Base-by-base conservation (phyloP, 2,888 invertebrate genomes). In the Papilio elwesi region DNA sequence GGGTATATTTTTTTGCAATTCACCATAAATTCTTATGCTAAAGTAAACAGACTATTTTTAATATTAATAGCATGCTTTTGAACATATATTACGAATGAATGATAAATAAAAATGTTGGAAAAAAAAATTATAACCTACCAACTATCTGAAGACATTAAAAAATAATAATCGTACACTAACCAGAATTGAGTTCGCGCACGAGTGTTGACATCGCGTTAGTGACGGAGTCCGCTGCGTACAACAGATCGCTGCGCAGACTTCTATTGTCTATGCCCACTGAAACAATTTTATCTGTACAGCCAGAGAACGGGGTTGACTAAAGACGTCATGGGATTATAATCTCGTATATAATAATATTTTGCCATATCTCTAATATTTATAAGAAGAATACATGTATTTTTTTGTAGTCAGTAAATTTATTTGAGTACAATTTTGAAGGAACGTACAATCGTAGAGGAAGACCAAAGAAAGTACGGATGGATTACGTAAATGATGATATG, bases 191-290 rank as follows among this genome's bases (percentile, higher is more conserved):
- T 94, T 99, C 99, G 89, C 98, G 95, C 80, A 99, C 99, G 80
- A 99, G 95, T 43, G 98, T 98, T 51, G 98, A 98, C 98, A 99
- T 99, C 76, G 99, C 99, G 91, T 98, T 98, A 75, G 99, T 99
- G 80, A 99, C 99, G 47, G 98, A 98, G 92, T 99, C 99, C 62
- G 99, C 99, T 64, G 99, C 99, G 84, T 97, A 97, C 79, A 99
- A 95, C 71, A 99, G 95, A 90, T 98, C 98, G 85, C 97, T 97
- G 82, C 97, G 94, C 68, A 97, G 95, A 79, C 95, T 96, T 81
- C 97, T 94, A 86, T 90, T 91, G 84, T 93, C 94, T 82, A 93
- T 91, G 76, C 92, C 92, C 92, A 93, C 93, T 93, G 85, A 7
- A 68, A 72, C 12, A 63, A 43, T 13, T 43, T 43, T 43, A 43